Conservation (phyloP, 2,797 vertebrate species). For the Lutra lutra region DNA sequence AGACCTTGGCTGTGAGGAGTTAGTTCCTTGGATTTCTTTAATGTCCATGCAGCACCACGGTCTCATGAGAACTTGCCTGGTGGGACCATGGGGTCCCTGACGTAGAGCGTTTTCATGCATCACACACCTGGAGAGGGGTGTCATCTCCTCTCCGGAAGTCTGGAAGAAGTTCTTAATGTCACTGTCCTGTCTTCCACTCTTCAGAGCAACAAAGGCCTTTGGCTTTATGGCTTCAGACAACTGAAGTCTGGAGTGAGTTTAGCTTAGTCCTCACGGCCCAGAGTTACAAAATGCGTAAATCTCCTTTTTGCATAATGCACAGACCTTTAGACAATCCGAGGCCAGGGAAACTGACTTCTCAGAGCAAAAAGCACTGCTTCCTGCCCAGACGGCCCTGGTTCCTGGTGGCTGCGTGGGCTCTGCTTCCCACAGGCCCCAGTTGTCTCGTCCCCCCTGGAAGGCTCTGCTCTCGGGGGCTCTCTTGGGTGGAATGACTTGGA, state of each 20-base stretch:
- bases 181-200: neutral
- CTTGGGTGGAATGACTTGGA: neutral
- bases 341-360: neutral
- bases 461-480: neutral
- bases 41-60: fast-evolving
- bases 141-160: neutral
- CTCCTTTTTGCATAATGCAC: neutral
- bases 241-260: neutral
- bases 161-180: neutral
- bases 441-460: neutral
- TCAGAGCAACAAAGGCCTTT: neutral
- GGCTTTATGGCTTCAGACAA: neutral
- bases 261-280: neutral
- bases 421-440: neutral
- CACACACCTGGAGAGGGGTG: neutral
- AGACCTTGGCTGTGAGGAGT: too few species aligned
- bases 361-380: neutral
- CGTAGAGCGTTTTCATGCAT: neutral
- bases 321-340: neutral
- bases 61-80: neutral
- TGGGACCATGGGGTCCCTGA: neutral
- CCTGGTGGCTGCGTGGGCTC: neutral
- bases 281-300: neutral
- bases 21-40: neutral
- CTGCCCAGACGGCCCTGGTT: neutral